These are phyloP conservation scores for Coelogynopora nodosa DNA, from an alignment of 2,888 invertebrate species.

Conservation along the genomic window DNA sequence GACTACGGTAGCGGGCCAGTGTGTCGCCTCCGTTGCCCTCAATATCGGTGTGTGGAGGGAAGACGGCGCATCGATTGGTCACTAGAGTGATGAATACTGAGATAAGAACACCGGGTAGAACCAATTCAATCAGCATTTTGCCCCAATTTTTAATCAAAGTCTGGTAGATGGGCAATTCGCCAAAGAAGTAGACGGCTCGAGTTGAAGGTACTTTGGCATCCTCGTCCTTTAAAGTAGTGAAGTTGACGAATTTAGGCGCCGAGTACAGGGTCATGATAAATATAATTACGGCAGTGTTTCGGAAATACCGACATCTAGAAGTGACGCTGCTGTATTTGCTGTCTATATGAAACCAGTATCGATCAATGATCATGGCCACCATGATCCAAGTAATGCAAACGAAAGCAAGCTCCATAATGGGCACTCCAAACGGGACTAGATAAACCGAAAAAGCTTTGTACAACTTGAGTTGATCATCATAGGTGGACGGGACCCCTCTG, in stretches of 20 bases:
- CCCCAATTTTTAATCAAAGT: background rate
- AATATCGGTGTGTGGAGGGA: background rate
- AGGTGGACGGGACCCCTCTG: background rate
- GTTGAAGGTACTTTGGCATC: background rate
- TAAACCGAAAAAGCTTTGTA: background rate
- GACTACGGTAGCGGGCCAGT: background rate
- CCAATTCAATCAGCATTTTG: background rate
- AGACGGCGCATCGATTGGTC: background rate
- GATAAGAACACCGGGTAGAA: background rate
- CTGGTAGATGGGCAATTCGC: background rate
- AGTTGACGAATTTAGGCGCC: background rate
- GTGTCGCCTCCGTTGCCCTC: background rate
- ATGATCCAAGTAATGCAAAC: background rate
- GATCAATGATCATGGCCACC: background rate
- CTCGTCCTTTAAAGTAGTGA: background rate
- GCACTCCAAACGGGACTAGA: background rate
- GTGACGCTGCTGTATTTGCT: background rate
- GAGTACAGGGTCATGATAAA: background rate
- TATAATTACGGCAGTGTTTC: background rate
- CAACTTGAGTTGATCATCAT: background rate
- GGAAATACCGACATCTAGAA: background rate
- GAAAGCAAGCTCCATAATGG: background rate
- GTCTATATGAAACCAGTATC: slow-evolving; percentile 2
- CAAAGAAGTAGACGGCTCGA: background rate
- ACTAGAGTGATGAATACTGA: background rate